phyloP scores from a whole-genome alignment of 92 coral and sea anemone genomes.

The Actinostola sp. region DNA sequence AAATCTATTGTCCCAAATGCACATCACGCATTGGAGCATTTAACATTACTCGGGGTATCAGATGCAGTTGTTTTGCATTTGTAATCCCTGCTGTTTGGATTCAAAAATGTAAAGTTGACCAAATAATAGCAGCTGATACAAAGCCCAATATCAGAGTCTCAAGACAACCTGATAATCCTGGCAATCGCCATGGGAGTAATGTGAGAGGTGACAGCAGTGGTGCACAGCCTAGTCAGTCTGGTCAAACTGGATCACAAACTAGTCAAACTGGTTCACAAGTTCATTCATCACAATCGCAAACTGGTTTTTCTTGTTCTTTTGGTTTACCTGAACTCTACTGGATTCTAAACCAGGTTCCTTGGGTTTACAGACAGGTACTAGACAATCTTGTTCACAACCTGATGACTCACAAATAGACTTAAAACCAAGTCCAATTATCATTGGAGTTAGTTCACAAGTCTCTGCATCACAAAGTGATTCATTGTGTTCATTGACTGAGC shows the following conservation, averaged over 20 bases:
- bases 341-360: neutral
- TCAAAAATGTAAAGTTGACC: slow-evolving; percentile 87
- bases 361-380: too few species aligned
- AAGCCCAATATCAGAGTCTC: slow-evolving; percentile 29
- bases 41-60: slow-evolving; percentile 79
- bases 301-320: neutral
- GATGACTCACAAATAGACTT: neutral
- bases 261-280: slow-evolving; percentile 9
- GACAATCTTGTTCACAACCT: neutral
- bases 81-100: slow-evolving; percentile 92
- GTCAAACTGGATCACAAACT: slow-evolving; percentile 3
- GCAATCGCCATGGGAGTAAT: neutral
- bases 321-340: neutral
- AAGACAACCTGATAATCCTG: neutral
- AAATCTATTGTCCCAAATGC: slow-evolving; percentile 86
- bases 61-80: slow-evolving; percentile 78
- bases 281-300: neutral
- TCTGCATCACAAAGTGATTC: too few species aligned
- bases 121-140: slow-evolving; percentile 10
- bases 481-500: too few species aligned
- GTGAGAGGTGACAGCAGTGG: neutral
- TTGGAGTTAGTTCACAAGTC: neutral
- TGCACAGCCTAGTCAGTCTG: neutral
- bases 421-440: neutral
- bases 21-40: slow-evolving; percentile 87